Base-by-base conservation (phyloP, 92 coral and sea anemone species). In the Hydrozoanthus gracilis region DNA sequence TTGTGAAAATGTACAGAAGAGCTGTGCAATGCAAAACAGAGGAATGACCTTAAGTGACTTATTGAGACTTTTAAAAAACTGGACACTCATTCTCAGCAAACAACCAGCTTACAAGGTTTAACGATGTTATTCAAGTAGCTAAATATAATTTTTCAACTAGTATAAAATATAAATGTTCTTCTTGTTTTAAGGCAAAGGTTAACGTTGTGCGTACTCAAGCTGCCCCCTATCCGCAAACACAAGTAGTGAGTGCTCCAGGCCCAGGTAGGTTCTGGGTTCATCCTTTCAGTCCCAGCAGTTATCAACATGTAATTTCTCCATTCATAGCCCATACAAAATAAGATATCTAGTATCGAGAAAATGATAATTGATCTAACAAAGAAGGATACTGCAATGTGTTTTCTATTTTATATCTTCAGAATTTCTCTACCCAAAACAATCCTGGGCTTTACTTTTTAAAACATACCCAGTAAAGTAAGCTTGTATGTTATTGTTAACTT, bases 241-340 rank as follows among this genome's bases (percentile, higher is more conserved):
- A 77, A 35, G 82, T 77, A 4, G 27, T 77, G 10, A 54, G 48
- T 51, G 82, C 82, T 77, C 82, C 82, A 4, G 82, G 49, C 10
- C 82, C 82, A 77, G 82, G 82, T 77, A 77, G 15, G 39, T 27
- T 0, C 39, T 2, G 39, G 39, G 39, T 27, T 27, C 39, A 0
- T 27, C 39, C 39, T 27, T 14, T 14, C 12, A 7, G 15, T 11
- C 15, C 15, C 15, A 52, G 12, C 60, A 52, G 60, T 52, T 8
- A 8, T 52, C 60, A 52, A 52, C 12, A 52, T 52, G 2, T 52
- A 7, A 52, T 12, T 52, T 52, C 12, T 52, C 3, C 8, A 1
- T 52, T 1, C 12, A 52, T 52, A 52, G 8, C 60, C 12, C 60
- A 8, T 46, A 4, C 39, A 27, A 27, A 27, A 27, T 27, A 27